Conservation (phyloP, 1,140 invertebrate genomes). For the Pararge aegeria region DNA sequence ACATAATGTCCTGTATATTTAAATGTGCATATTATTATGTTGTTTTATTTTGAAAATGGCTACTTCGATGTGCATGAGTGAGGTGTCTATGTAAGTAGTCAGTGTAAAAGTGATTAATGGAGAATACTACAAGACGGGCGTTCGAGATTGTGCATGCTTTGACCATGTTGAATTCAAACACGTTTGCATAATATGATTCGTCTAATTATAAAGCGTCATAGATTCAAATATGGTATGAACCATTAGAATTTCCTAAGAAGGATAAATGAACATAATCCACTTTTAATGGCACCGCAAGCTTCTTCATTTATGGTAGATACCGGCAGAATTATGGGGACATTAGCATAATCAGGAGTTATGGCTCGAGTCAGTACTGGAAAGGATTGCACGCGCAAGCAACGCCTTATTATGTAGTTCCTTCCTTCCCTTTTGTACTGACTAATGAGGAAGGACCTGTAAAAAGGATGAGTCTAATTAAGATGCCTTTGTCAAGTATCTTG, state of each 20-base stretch:
- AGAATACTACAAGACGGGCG: no score
- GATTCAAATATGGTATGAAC: slow-evolving; percentile 4
- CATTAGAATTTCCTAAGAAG: slow-evolving; percentile 10
- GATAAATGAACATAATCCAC: slow-evolving; percentile 11
- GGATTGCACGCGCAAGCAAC: slow-evolving; percentile 43
- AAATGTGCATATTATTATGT: no score
- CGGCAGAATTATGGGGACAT: slow-evolving; percentile 32
- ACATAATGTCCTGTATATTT: no score
- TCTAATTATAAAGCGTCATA: slow-evolving; percentile 3
- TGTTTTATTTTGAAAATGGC: no score
- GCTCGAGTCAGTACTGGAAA: slow-evolving; percentile 36
- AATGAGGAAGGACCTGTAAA: slow-evolving; percentile 31
- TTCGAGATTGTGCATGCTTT: no score
- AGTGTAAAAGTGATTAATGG: no score
- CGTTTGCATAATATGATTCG: no score
- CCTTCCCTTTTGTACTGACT: slow-evolving; percentile 29
- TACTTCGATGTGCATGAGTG: no score
- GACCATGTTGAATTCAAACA: no score
- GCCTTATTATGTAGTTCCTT: slow-evolving; percentile 47
- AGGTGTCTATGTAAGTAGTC: no score
- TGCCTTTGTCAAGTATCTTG: slow-evolving; percentile 18
- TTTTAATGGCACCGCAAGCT: slow-evolving; percentile 14
- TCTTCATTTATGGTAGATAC: slow-evolving; percentile 24
- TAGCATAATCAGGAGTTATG: slow-evolving; percentile 50
- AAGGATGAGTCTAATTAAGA: slow-evolving; percentile 30